Evolutionary conservation across 2,113 vertebrate genomes (phyloP).

Genomic region (Equus quagga): DNA sequence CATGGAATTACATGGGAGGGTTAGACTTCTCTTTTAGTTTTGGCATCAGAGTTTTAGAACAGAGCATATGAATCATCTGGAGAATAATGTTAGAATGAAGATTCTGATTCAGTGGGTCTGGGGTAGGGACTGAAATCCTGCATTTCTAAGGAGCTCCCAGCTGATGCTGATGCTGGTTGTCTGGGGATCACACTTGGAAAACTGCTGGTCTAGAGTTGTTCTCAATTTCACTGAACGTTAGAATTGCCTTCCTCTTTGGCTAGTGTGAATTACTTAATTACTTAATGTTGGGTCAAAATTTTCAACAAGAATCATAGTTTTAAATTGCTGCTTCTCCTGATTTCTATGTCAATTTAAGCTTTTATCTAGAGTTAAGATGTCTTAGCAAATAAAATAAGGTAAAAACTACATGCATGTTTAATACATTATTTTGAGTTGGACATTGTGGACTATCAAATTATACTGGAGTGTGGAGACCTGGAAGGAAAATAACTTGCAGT

Average conservation of each 20-base stretch:
- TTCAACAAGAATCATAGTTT: conserved; percentile 38
- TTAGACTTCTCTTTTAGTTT: conserved; percentile 46
- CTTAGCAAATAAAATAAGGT: conserved; percentile 31
- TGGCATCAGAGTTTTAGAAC: conserved; percentile 35
- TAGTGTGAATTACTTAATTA: background rate
- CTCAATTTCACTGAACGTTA: conserved; percentile 27
- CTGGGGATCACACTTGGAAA: background rate
- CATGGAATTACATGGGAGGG: conserved; percentile 46
- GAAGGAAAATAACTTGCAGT: conserved; percentile 25
- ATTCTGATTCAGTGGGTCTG: background rate
- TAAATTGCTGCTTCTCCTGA: conserved; percentile 20
- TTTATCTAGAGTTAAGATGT: background rate
- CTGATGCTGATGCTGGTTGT: background rate
- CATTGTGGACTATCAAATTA: conserved; percentile 23
- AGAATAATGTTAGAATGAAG: conserved; percentile 58
- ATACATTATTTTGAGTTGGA: conserved; percentile 36
- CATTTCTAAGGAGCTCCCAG: background rate
- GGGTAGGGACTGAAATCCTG: background rate
- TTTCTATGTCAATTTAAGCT: conserved; percentile 48
- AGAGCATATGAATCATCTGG: conserved; percentile 50
- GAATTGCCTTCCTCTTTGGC: background rate
- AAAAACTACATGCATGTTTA: conserved; percentile 33
- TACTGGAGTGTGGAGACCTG: background rate
- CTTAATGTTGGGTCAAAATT: conserved; percentile 44
- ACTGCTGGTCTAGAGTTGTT: background rate